Percentiles rank a stretch among this genome's conserved stretches.
Evolutionary conservation across 2,888 invertebrate genomes (phyloP).

Genomic region (Machimus rusticus): DNA sequence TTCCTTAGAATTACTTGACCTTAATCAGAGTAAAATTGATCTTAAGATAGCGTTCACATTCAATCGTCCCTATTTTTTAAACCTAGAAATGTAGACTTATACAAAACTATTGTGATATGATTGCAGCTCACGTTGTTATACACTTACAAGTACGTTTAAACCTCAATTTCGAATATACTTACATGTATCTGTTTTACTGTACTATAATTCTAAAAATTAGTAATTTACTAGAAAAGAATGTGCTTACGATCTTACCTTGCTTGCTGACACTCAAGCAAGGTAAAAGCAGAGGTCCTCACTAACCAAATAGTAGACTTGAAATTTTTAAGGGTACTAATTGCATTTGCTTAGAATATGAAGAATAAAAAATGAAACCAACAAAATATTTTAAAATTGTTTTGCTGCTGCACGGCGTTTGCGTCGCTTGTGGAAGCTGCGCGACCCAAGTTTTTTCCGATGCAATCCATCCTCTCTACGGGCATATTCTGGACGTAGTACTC

Average conservation of each 20-base stretch:
- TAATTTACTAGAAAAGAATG: not conserved
- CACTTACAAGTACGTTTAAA: not conserved
- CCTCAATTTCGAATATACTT: not conserved
- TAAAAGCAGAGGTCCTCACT: not conserved
- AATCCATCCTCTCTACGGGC: constrained; percentile 84
- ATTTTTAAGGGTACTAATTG: not conserved
- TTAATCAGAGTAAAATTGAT: constrained; percentile 9
- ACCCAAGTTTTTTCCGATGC: constrained; percentile 70
- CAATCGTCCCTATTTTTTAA: not conserved
- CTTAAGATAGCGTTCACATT: constrained; percentile 9
- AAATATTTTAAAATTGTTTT: not conserved
- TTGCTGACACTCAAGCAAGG: not conserved
- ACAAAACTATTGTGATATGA: constrained; percentile 43
- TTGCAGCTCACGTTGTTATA: constrained; percentile 44
- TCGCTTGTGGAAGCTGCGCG: constrained; percentile 51
- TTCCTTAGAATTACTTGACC: constrained; percentile 1
- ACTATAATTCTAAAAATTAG: not conserved
- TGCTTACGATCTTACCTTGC: not conserved
- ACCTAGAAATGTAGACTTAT: constrained; percentile 5
- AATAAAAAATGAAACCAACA: constrained; percentile 12
- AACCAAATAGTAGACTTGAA: not conserved
- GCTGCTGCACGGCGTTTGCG: not conserved
- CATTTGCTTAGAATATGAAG: not conserved
- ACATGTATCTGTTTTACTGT: not conserved
- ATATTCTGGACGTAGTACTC: constrained; percentile 84